Evolutionary conservation across 53 echinoderm and acorn worm species (phyloP), one percentile per base, ranked within the genome.

Genomic region (Stichopus horrens): DNA sequence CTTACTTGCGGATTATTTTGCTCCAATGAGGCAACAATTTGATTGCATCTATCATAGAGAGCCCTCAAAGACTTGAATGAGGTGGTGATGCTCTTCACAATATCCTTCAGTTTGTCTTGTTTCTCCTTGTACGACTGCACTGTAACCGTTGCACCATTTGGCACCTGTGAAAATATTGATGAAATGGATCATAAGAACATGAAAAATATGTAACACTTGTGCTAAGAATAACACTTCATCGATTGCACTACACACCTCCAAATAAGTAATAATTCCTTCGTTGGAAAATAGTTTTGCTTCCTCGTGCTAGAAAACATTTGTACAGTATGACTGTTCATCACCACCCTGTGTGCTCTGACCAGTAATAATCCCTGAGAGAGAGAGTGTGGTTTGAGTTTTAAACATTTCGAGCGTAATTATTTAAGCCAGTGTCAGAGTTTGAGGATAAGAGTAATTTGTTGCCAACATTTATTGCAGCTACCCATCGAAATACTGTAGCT

Each of bases 41-140:
- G 92, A 59, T 92, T 97, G 73, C 97, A 97, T 76, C 94, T 95
- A 67, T 95, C 94, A 79, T 97, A 97, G 19, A 97, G 86, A 5
- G 95, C 80, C 21, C 94, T 86, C n/a, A 97, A 88, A 74, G 91
- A 91, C 87, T 94, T 92, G 86, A 97, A 97, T 8, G 90, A 90
- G 8, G 86, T 92, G 59, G 90, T 91, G 9, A 95, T 87, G 83
- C 88, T 92, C 52, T 90, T 88, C 55, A 91, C 89, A 56, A 90
- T 74, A n/a, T 97, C 97, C 57, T 95, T 91, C 10, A 97, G 91
- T 74, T 97, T 97, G 76, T 88, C 85, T 58, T 95, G 83, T 88
- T 92, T 92, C 13, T 92, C 92, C 18, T 94, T 93, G 77, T 95
- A 88, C 55, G 90, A 80, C 82, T 86, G 89, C 16, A 76, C 86